Percentiles rank a stretch among this genome's conserved stretches.
Conservation (phyloP, 2,888 invertebrate genomes). For the Deilephila elpenor region DNA sequence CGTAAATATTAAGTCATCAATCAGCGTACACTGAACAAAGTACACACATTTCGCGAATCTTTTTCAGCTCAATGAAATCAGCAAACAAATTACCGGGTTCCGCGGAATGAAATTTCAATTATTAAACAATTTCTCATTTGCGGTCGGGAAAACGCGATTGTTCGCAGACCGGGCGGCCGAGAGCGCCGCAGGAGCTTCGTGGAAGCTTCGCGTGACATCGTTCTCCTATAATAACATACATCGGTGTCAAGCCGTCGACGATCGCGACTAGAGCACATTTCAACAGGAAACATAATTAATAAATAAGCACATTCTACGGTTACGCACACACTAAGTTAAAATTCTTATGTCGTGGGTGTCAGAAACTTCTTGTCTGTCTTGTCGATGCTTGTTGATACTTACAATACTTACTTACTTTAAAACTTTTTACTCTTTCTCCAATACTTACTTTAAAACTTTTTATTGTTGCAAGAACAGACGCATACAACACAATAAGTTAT, state of each 20-base stretch:
- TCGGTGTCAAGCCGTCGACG: background rate
- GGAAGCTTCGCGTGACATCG: background rate
- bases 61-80: slow-evolving; percentile 32
- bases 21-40: background rate
- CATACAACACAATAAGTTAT: too few species aligned
- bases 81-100: slow-evolving; percentile 28
- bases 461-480: too few species aligned
- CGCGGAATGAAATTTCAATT: slow-evolving; percentile 37
- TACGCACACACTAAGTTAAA: too few species aligned
- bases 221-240: slow-evolving; percentile 16
- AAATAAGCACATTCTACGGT: background rate
- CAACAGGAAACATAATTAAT: slow-evolving; percentile 3
- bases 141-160: slow-evolving; percentile 28
- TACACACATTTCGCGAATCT: slow-evolving; percentile 12
- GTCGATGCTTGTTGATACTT: too few species aligned
- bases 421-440: too few species aligned
- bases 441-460: too few species aligned
- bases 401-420: too few species aligned
- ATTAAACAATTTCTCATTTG: slow-evolving; percentile 37
- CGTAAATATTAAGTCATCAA: background rate
- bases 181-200: background rate
- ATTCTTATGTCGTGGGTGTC: too few species aligned
- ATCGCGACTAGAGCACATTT: background rate
- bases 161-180: slow-evolving; percentile 19
- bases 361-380: too few species aligned